Conservation (phyloP, 92 coral and sea anemone species). For the Nematostella vectensis region DNA sequence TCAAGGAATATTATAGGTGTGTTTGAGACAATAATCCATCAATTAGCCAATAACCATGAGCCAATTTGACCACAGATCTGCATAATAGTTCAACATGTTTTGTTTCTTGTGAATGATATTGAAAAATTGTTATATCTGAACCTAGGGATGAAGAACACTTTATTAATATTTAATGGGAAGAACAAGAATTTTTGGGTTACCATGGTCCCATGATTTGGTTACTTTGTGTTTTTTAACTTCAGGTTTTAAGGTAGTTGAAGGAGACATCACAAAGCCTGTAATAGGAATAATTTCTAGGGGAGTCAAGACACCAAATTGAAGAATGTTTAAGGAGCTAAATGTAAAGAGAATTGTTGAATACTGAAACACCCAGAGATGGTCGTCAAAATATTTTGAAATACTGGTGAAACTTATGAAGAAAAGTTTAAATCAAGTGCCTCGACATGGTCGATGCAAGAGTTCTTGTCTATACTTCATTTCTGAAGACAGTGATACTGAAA, state of each 20-base stretch:
- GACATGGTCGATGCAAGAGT: constrained; percentile 41
- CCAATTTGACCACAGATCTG: background rate
- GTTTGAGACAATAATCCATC: background rate
- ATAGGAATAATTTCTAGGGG: too few species aligned
- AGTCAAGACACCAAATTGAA: background rate
- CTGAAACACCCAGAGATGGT: background rate
- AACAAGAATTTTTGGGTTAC: constrained; percentile 46
- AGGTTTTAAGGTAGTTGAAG: too few species aligned
- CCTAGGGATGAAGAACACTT: too few species aligned
- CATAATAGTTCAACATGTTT: background rate
- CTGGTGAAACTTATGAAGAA: constrained; percentile 53
- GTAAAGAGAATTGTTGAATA: too few species aligned
- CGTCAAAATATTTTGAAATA: background rate
- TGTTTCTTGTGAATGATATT: background rate
- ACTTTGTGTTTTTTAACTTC: constrained; percentile 5
- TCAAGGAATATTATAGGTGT: constrained; percentile 3
- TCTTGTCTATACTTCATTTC: constrained; percentile 69
- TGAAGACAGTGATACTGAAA: constrained; percentile 53
- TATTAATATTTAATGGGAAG: constrained; percentile 46
- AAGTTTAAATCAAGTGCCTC: constrained; percentile 26
- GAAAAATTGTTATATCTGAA: too few species aligned
- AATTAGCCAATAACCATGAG: background rate
- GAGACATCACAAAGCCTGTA: too few species aligned
- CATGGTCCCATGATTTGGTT: constrained; percentile 66
- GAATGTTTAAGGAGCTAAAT: background rate